A percentile compares a stretch with the other conserved stretches of the same genome.
Conservation (phyloP, 2,797 vertebrate species). For the Acanthornis magna region DNA sequence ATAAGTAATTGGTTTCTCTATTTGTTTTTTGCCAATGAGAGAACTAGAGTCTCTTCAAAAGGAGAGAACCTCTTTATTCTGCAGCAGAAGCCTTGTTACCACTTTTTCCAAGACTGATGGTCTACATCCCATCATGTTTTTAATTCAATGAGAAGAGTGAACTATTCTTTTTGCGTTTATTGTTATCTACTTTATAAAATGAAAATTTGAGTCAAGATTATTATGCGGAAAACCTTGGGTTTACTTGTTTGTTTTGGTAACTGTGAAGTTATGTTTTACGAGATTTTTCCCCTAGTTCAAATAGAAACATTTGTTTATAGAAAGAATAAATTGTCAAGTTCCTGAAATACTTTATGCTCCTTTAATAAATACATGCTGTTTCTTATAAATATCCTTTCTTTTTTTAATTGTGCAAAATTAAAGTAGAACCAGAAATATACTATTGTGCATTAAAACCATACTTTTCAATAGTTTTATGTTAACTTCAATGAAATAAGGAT, state of each 20-base stretch:
- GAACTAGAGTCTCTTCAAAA: not conserved
- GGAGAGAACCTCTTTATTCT: not conserved
- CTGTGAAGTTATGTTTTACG: not conserved
- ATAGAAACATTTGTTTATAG: not conserved
- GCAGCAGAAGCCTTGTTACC: not conserved
- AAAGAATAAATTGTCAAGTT: not conserved
- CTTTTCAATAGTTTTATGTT: not conserved
- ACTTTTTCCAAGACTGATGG: not conserved
- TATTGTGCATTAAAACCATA: not conserved
- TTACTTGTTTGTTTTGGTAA: not conserved
- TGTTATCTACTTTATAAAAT: not conserved
- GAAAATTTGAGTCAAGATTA: not conserved
- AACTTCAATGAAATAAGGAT: not conserved
- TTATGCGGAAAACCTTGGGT: not conserved
- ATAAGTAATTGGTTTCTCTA: not conserved
- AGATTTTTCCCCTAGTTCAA: not conserved
- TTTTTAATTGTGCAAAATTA: not conserved
- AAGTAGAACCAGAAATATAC: not conserved
- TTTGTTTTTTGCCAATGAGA: not conserved
- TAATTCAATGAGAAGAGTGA: not conserved
- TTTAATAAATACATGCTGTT: not conserved
- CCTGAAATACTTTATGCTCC: not conserved
- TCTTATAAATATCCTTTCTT: not conserved
- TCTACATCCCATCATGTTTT: not conserved
- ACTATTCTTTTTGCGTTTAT: not conserved